Percentiles rank a stretch among this genome's conserved stretches.
Evolutionary conservation across 2,113 vertebrate genomes (phyloP).

Genomic region (Ammospiza caudacuta): DNA sequence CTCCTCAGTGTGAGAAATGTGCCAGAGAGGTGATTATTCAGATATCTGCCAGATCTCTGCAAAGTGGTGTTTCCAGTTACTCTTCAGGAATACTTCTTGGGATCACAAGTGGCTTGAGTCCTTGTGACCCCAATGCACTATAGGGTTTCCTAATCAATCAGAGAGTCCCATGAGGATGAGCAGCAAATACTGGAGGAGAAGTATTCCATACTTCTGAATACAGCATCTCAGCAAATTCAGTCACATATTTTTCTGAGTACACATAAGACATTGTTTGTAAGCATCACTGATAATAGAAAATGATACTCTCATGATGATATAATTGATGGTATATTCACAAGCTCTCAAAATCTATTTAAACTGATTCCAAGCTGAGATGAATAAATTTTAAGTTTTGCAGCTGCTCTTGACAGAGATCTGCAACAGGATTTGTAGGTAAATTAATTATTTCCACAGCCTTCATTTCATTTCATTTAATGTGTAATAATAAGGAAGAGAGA

Average conservation of each 20-base stretch:
- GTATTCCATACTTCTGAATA: neutral
- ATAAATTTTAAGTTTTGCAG: neutral
- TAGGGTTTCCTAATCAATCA: neutral
- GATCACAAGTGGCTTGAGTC: neutral
- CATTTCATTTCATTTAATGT: neutral
- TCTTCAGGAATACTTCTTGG: neutral
- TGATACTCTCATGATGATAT: neutral
- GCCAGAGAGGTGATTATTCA: neutral
- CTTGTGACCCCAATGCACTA: rapidly evolving
- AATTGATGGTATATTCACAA: neutral
- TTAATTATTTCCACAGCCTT: neutral
- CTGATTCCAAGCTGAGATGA: neutral
- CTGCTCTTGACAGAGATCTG: neutral
- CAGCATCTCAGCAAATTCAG: neutral
- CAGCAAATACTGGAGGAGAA: neutral
- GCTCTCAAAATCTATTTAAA: neutral
- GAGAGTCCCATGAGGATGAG: neutral
- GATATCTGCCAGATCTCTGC: neutral
- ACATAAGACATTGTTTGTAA: neutral
- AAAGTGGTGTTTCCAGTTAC: neutral
- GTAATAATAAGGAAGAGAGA: neutral
- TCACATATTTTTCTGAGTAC: neutral
- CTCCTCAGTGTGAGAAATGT: neutral
- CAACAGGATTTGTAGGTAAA: neutral
- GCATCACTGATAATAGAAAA: neutral